Evolutionary conservation across 1,140 invertebrate genomes (phyloP).

Genomic region (Leptinotarsa defecta): DNA sequence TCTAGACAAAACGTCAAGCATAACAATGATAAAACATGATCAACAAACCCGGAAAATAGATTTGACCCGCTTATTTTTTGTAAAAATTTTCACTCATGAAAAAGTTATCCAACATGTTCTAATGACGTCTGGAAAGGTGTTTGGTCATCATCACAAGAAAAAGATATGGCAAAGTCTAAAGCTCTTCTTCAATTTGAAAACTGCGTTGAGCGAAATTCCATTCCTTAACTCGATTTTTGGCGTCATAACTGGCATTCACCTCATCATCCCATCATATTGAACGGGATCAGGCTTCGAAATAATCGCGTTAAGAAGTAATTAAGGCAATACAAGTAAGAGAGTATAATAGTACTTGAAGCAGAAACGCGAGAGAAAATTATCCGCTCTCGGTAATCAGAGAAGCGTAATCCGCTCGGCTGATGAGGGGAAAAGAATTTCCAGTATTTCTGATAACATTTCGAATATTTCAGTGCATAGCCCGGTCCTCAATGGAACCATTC

Average conservation of each 20-base stretch:
- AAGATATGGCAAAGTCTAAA: too few species aligned
- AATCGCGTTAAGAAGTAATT: not conserved
- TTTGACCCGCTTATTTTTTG: too few species aligned
- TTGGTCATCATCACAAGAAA: too few species aligned
- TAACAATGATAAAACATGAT: too few species aligned
- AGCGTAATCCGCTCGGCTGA: not conserved
- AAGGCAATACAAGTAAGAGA: slow-evolving; percentile 2
- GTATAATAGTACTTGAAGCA: not conserved
- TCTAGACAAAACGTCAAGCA: too few species aligned
- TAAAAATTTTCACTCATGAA: too few species aligned
- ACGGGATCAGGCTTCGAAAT: not conserved
- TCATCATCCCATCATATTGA: slow-evolving; percentile 1
- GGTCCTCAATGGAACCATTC: too few species aligned
- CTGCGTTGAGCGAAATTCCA: not conserved
- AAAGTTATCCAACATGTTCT: too few species aligned
- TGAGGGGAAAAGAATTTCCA: not conserved
- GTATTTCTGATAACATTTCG: slow-evolving; percentile 2
- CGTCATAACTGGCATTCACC: not conserved
- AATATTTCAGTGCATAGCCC: not conserved
- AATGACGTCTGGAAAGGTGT: too few species aligned
- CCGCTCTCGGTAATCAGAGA: not conserved
- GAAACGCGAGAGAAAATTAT: not conserved
- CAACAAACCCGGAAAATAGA: too few species aligned
- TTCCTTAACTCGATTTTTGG: not conserved
- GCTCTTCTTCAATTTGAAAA: too few species aligned